A percentile compares a stretch with the other conserved stretches of the same genome.
Evolutionary conservation across 2,113 vertebrate genomes (phyloP).

Genomic region (Sceloporus tristichus): DNA sequence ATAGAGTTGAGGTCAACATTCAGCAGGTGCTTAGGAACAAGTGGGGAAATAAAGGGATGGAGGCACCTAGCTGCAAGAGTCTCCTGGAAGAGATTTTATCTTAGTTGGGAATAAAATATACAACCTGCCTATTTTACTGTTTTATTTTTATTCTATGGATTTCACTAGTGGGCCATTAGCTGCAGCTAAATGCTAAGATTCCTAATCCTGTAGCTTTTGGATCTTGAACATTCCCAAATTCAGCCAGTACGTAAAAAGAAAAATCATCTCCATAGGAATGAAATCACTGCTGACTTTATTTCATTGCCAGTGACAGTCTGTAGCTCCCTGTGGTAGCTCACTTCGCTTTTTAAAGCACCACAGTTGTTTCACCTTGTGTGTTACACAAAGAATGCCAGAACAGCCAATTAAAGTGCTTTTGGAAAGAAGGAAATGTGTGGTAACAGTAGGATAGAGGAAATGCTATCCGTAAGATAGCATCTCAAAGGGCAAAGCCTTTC

Average conservation of each 20-base stretch:
- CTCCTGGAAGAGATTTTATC: constrained; percentile 53
- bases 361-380: background rate
- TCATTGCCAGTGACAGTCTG: background rate
- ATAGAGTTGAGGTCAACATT: constrained; percentile 78
- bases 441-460: background rate
- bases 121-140: background rate
- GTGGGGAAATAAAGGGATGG: constrained; percentile 55
- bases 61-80: constrained; percentile 19
- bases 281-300: constrained; percentile 33
- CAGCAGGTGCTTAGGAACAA: constrained; percentile 82
- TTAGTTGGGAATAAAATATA: background rate
- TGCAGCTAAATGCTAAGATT: background rate
- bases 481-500: constrained; percentile 32
- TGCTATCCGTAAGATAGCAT: background rate
- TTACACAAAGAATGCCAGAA: background rate
- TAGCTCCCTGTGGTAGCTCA: constrained; percentile 1
- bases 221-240: constrained; percentile 40
- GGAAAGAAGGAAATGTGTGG: background rate
- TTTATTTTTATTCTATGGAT: background rate
- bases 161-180: background rate
- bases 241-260: constrained; percentile 41
- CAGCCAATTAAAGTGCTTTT: background rate
- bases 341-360: constrained; percentile 38
- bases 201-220: constrained; percentile 31
- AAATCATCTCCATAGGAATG: constrained; percentile 51